Evolutionary conservation across 2,888 invertebrate genomes (phyloP).

Genomic region (Bibio marci): DNA sequence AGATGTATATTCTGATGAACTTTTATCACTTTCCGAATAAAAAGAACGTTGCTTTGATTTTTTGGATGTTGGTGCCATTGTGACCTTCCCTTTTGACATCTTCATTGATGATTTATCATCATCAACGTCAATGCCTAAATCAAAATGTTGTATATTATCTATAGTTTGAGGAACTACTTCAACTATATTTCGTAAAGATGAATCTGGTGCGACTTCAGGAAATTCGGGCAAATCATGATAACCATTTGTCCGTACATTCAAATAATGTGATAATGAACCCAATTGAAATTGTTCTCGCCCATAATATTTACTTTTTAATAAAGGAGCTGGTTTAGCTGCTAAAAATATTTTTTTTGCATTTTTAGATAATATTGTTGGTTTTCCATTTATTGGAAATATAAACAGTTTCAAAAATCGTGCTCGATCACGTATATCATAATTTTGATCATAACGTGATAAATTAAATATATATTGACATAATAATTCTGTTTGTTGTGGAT

Average conservation of each 20-base stretch:
- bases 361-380: conserved; percentile 37
- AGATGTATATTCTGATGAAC: conserved; percentile 1
- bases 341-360: conserved; percentile 74
- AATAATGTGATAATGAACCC: conserved; percentile 88
- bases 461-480: conserved; percentile 87
- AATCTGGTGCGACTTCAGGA: conserved; percentile 58
- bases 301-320: conserved; percentile 68
- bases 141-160: too few species aligned
- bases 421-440: conserved; percentile 93
- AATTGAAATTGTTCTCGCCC: conserved; percentile 77
- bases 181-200: conserved; percentile 54
- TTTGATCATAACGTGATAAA: conserved; percentile 90
- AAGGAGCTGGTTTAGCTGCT: conserved; percentile 85
- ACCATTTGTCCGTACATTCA: conserved; percentile 69
- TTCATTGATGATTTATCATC: conserved; percentile 16
- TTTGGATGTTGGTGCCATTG: conserved; percentile 13
- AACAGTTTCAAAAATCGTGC: conserved; percentile 77
- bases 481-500: conserved; percentile 67
- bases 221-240: conserved; percentile 79
- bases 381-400: conserved; percentile 41
- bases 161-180: conserved; percentile 20
- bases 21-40: conserved; percentile 36
- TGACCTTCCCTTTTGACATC: conserved; percentile 19
- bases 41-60: conserved; percentile 40
- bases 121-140: conserved; percentile 15